Evolutionary conservation across 1,140 invertebrate species (phyloP).

Genomic region (Bombus superbus): DNA sequence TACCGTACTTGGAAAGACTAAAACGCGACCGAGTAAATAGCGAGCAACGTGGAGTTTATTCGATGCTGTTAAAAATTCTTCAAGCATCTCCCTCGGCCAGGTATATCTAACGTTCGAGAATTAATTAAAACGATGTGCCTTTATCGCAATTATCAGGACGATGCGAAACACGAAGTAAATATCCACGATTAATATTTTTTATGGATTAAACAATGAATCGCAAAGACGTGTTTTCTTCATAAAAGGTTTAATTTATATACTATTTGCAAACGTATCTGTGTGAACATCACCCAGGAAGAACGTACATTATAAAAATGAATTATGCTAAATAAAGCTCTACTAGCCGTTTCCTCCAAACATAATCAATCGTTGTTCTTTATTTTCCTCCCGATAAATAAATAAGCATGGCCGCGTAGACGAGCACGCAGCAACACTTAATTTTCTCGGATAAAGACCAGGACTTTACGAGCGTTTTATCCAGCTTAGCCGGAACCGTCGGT

Average conservation of each 20-base stretch:
- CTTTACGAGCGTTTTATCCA: too few species aligned
- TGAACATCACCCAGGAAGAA: background rate
- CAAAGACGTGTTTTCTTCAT: background rate
- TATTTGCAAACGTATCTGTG: too few species aligned
- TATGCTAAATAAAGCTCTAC: background rate
- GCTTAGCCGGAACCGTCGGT: too few species aligned
- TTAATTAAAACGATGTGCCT: constrained; percentile 46
- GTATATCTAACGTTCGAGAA: constrained; percentile 36
- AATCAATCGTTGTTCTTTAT: background rate
- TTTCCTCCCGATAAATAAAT: background rate
- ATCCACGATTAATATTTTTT: background rate
- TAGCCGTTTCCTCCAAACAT: too few species aligned
- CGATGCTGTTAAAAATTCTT: constrained; percentile 59
- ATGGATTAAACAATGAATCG: background rate
- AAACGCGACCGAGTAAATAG: constrained; percentile 53
- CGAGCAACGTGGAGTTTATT: constrained; percentile 39
- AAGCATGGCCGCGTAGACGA: background rate
- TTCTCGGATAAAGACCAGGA: background rate
- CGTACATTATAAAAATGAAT: background rate
- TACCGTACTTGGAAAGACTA: constrained; percentile 38
- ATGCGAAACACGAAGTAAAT: background rate
- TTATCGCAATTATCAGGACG: constrained; percentile 23
- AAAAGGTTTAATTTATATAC: background rate
- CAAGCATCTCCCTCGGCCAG: constrained; percentile 15
- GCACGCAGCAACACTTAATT: background rate